Base-by-base conservation (phyloP, 1,140 invertebrate species). In the Philotrypesis tridentata region DNA sequence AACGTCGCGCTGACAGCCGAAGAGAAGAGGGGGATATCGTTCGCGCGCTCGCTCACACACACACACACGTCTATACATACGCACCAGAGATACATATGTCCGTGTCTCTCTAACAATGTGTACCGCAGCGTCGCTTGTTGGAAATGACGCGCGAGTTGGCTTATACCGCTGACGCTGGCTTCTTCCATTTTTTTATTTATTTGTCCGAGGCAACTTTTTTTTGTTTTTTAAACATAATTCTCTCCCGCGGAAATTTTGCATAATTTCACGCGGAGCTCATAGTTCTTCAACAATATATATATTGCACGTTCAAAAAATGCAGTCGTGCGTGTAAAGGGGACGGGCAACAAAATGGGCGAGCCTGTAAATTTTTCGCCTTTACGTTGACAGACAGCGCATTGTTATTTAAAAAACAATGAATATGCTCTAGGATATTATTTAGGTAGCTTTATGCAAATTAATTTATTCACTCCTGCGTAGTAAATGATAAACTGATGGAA, bases 1-100 rank as follows among this genome's bases (percentile, higher is more conserved):
- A 91, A 91, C 88, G 84, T 65, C 73, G n/a, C 37, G 80, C 87
- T 87, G 89, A 90, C 89, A 90, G 87, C 85, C 86, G 82, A 85
- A 83, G 85, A 9, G 77, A 65, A 83, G 79, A 82, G 83, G 79
- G 84, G 83, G 83, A 82, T 65, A 82, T 82, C 81, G 21, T 11
- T 2, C 55, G 14, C 55, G 12, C 55, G 55, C 4, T 3, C 68
- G 68, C n/a, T 21, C 17, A 48, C 43, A 17, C 48, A 55, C 48
- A 55, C 48, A 55, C n/a, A 65, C n/a, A n/a, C n/a, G n/a, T n/a
- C n/a, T n/a, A n/a, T n/a, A n/a, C n/a, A n/a, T n/a, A n/a, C n/a
- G n/a, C n/a, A n/a, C n/a, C n/a, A n/a, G n/a, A n/a, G n/a, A n/a
- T 82, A 55, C 82, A 79, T 23, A 11, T 27, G 0, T n/a, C 33